These are phyloP conservation scores for Drosophila austrosaltans DNA, from an alignment of 2,888 invertebrate genomes.

Conservation along the genomic window DNA sequence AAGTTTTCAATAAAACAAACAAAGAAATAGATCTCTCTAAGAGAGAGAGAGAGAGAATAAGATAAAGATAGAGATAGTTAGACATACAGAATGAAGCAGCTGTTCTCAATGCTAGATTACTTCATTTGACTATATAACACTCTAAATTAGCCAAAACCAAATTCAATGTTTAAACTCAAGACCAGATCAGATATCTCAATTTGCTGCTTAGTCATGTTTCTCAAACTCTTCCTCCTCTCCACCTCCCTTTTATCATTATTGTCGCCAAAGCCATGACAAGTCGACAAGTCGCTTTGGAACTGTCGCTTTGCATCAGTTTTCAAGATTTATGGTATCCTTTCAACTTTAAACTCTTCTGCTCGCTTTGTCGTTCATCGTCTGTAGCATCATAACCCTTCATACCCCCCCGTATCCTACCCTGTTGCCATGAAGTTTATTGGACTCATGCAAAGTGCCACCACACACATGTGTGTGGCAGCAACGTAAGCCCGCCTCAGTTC, in stretches of 20 bases:
- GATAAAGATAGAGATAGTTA: too few relatives aligned
- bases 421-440: not conserved
- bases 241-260: conserved; percentile 5
- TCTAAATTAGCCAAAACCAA: not conserved
- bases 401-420: not conserved
- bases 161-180: not conserved
- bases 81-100: not conserved
- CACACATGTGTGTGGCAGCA: conserved; percentile 1
- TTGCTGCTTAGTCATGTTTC: conserved; percentile 1
- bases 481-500: not conserved
- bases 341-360: conserved; percentile 74
- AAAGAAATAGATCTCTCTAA: too few relatives aligned
- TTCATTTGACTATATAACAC: conserved; percentile 2
- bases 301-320: conserved; percentile 63
- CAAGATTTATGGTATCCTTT: conserved; percentile 81
- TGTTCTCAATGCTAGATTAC: conserved; percentile 2
- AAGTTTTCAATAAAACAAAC: not conserved
- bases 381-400: not conserved
- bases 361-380: conserved; percentile 50
- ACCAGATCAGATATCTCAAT: conserved; percentile 7
- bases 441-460: conserved; percentile 7
- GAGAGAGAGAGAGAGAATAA: not conserved
- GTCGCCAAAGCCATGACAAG: conserved; percentile 27
- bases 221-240: conserved; percentile 31
- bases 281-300: conserved; percentile 13